Base-by-base conservation (phyloP, 2,888 invertebrate genomes). In the Nemapogon koenigi region DNA sequence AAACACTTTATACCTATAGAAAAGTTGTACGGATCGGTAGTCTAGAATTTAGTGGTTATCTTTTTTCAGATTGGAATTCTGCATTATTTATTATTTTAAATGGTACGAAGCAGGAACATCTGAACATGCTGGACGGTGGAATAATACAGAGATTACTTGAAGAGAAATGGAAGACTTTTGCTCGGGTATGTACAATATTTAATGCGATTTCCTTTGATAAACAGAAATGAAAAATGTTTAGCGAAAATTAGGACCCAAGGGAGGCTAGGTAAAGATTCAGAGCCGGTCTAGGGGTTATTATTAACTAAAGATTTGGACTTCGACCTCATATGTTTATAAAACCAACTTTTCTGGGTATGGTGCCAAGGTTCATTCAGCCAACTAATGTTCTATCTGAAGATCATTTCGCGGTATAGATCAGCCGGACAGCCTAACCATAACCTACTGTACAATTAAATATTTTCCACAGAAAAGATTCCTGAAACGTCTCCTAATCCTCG, bases 91-190 rank as follows among this genome's bases (percentile, higher is more conserved):
- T 97, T 47, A 97, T 99, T 53, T 81, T 98, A 43, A 97, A 97
- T 60, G 98, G 98, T 39, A 95, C 94, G 7, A 97, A 97, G 59
- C 93, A 96, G 55, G 97, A 95, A 55, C 99, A 99, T 83, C 83
- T 99, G 59, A 96, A 98, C 62, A 99, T 99, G 97, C 81, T 99
- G 53, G 97, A 97, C 59, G 97, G 97, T 33, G 98, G 98, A 18
- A 98, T 99, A 40, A 97, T 99, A 56, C 96, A 97, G 62, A 86
- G 96, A 53, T 76, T 99, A 35, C 82, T 99, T 13, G 97, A 97
- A 66, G 98, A 99, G 69, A 99, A 99, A 67, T 99, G 99, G 99
- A 97, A 98, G 70, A 96, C 97, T 0, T 99, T 96, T 79, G 99
- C 97, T 16, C 85, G 91, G 75, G 94, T 94, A 80, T 57, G 73